Evolutionary conservation across 2,797 vertebrate genomes (phyloP), one percentile per base, ranked within the genome.

Genomic region (Parauchenoglanis ngamensis): DNA sequence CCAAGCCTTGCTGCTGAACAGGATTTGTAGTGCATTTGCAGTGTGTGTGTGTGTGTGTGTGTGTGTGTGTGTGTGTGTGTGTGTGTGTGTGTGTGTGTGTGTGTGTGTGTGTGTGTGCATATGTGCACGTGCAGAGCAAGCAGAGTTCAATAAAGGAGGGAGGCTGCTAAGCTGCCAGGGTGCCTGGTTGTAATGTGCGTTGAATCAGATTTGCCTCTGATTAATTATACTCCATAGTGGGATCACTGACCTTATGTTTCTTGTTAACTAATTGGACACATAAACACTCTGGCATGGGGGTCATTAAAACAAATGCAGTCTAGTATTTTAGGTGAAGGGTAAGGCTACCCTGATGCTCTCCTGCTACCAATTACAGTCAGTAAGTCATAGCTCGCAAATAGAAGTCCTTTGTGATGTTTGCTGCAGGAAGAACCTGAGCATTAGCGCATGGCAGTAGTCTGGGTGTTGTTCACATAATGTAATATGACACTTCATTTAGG

Each of bases 241-340:
- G 52, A 52, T 85, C 61, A 57, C 23, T 56, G 46, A 21, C 28
- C 83, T 49, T 70, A 80, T 59, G 80, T 79, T 76, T 88, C 65
- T 85, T 7, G 56, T 90, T 67, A 85, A 31, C 57, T 86, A 88
- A 85, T 77, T 83, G 84, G 61, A 83, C 49, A 59, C 87, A 82
- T 83, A 80, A 76, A 81, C 80, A 78, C 82, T 77, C 28, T 10
- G 35, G 52, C 46, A 83, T 76, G 76, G 83, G 21, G 44, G n/a
- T 54, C 56, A 75, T 89, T 89, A 85, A 82, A 85, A 76, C 61
- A 28, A 67, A 83, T 28, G 13, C 54, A 28, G 49, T 89, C 49
- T 63, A 61, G 78, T 54, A 68, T 75, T 83, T 87, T 40, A 49
- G 44, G 70, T 40, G n/a, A 15, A 79, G 57, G 44, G 46, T n/a